Percentiles rank a stretch among this genome's conserved stretches.
These are phyloP conservation scores for Alfaro cultratus DNA, from an alignment of 2,797 vertebrate species.

Conservation along the genomic window DNA sequence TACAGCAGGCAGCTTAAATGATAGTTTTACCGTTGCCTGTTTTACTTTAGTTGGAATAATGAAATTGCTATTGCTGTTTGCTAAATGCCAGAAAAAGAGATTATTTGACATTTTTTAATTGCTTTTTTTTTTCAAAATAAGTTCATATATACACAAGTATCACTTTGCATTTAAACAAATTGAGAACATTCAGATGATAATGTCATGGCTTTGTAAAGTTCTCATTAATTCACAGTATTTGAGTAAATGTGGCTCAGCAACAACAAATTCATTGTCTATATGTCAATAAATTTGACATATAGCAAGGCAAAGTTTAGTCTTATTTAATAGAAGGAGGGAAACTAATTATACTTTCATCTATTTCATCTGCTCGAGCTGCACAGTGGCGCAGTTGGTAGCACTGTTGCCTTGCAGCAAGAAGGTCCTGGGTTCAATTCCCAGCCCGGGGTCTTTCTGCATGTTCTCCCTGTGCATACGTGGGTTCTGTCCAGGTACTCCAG, in stretches of 20 bases:
- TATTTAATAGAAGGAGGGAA: not conserved
- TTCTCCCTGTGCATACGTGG: too few species aligned
- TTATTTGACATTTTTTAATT: not conserved
- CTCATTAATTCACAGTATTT: not conserved
- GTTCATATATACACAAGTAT: not conserved
- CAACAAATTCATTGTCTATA: not conserved
- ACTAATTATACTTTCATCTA: not conserved
- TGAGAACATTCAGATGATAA: not conserved
- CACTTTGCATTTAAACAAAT: not conserved
- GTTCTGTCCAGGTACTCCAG: too few species aligned
- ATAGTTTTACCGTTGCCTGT: not conserved
- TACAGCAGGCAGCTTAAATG: not conserved
- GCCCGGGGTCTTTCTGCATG: too few species aligned
- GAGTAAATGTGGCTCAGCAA: not conserved
- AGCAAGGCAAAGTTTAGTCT: not conserved
- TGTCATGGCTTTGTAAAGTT: not conserved
- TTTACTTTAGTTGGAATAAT: not conserved
- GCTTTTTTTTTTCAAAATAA: not conserved
- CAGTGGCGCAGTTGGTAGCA: too few species aligned
- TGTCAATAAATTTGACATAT: too few species aligned
- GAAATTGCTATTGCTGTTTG: not conserved
- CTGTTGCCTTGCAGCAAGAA: too few species aligned
- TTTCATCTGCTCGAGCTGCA: not conserved
- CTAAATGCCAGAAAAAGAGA: not conserved
- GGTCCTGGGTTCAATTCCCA: too few species aligned